Evolutionary conservation across 92 coral and sea anemone species (phyloP).

Genomic region (Metridium senile): DNA sequence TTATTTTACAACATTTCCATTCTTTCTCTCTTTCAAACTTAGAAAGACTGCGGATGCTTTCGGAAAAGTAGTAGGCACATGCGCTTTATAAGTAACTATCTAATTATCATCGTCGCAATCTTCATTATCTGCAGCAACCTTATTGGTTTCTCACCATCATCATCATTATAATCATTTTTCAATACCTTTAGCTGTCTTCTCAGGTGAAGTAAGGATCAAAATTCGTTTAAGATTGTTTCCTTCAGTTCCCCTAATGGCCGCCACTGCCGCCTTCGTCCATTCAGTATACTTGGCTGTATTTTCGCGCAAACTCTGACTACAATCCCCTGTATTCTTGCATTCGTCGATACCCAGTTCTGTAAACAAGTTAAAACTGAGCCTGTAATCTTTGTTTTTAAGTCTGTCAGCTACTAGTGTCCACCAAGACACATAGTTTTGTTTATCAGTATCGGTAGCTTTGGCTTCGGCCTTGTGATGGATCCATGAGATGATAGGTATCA

Average conservation of each 20-base stretch:
- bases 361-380: constrained; percentile 73
- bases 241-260: constrained; percentile 51
- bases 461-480: constrained; percentile 68
- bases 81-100: no score
- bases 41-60: no score
- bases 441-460: constrained; percentile 46
- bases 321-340: neutral
- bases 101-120: no score
- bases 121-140: no score
- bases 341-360: constrained; percentile 62
- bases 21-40: no score
- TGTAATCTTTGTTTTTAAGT: constrained; percentile 54
- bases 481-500: constrained; percentile 71
- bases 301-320: constrained; percentile 49
- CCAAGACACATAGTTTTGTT: constrained; percentile 54
- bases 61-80: no score
- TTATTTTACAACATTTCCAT: no score
- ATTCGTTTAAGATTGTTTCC: constrained; percentile 58
- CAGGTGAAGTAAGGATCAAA: constrained; percentile 64
- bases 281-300: constrained; percentile 50
- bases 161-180: neutral
- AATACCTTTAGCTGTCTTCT: constrained; percentile 41
- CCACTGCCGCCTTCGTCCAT: constrained; percentile 62
- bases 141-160: neutral
- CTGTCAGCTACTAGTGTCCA: constrained; percentile 64